Evolutionary conservation across 1,140 invertebrate species (phyloP), one percentile per base, ranked within the genome.

Genomic region (Gonioctena quinquepunctata): DNA sequence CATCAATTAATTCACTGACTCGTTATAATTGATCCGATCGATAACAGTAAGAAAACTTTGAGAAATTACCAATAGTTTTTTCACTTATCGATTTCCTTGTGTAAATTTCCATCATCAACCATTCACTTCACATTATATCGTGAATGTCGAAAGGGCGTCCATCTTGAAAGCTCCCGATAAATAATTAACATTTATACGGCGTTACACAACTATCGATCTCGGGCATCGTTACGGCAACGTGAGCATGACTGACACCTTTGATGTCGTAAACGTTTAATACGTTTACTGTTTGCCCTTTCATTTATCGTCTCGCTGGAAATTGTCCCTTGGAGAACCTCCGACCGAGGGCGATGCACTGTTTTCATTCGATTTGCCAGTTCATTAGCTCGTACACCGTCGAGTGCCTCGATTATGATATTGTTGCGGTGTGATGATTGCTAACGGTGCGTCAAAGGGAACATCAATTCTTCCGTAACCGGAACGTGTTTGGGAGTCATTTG

Each of bases 161-260:
- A n/a, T n/a, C n/a, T n/a, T n/a, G n/a, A n/a, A n/a, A n/a, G n/a
- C n/a, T n/a, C n/a, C n/a, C n/a, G 18, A 21, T 18, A 56, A 56
- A 56, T 54, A 16, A 6, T 16, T 54, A 16, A 26, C 5, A 2
- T n/a, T 7, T 26, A 60, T 60, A 8, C 18, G 52, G 42, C 16
- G n/a, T 66, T 66, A 21, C 13, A 26, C 2, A 27, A 16, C 18
- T 21, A 19, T 23, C 42, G 66, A 67, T 59, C 27, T 28, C 27
- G 2, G 18, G 42, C 56, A 57, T 33, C 27, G 26, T 27, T 16
- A 21, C 19, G 42, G 27, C 21, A 57, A 67, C 22, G 52, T 42
- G 22, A 67, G 42, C 54, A 67, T 21, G 52, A 59, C 26, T 33
- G 52, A 22, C 52, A 25, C 26, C 49, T 28, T n/a, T 67, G 23